Evolutionary conservation across 2,797 vertebrate genomes (phyloP), one percentile per base, ranked within the genome.

Genomic region (Labroides dimidiatus): DNA sequence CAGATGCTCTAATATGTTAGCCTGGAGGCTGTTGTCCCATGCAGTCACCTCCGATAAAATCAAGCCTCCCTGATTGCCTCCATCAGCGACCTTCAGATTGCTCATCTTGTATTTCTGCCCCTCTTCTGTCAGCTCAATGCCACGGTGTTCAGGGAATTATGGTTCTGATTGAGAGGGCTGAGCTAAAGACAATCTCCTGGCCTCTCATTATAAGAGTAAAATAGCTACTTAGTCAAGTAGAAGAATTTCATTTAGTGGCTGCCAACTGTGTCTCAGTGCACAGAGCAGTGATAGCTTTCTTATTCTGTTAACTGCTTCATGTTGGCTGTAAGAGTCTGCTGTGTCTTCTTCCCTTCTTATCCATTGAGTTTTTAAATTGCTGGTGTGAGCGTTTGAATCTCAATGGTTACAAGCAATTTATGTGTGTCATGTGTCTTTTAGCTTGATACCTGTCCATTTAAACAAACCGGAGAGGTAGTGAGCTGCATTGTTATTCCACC

Each of bases 201-300:
- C 50, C n/a, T 68, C 39, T 78, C 49, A 78, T 82, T 70, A 83
- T 41, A 4, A n/a, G 43, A 77, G 41, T 45, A 69, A 78, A 80
- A 81, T 30, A 69, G 61, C 64, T 75, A 37, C 58, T 75, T 70
- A 60, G 64, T 55, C 42, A 62, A 70, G 69, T 9, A 69, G 49
- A 74, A 56, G 39, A 56, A 58, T 50, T 75, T 53, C 8, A 77
- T 75, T 73, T 64, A 65, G 17, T 42, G 62, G 11, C 54, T 37
- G 51, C 41, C 48, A 67, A 59, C 56, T 69, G 23, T 50, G 33
- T 48, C 39, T 67, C 55, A 56, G 12, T 7, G 13, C 51, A 5
- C 56, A 45, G 23, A 55, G 54, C 4, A 0, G 16, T 64, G 24
- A 73, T 83, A 72, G 54, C 72, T 49, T 85, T 68, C 57, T 77